Base-by-base conservation (phyloP, 2,113 vertebrate species). In the Oryzias javanicus region DNA sequence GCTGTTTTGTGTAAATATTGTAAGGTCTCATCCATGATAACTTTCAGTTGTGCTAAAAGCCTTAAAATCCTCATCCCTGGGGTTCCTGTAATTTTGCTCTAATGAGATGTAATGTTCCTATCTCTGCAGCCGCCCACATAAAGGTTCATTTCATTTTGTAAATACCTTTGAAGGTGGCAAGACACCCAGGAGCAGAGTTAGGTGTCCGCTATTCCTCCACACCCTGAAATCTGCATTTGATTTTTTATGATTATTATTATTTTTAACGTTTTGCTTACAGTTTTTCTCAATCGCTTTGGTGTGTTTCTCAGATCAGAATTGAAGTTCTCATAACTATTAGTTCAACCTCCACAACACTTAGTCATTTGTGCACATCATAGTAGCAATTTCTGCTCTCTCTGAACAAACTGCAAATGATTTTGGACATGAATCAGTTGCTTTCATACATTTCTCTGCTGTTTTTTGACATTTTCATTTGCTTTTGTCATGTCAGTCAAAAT, bases 71-170 rank as follows among this genome's bases (percentile, higher is more conserved):
- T 24, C 58, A 18, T 3, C 85, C 80, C 78, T 83, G 19, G 62
- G 71, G 86, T 72, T 61, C 76, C 81, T 82, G 81, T 82, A 76
- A 83, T 85, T 86, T 78, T 85, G 82, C 75, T 78, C 83, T 85
- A 88, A 89, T 87, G 77, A 86, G 83, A 83, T 82, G 67, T 77
- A 73, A 68, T 70, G 74, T 74, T 86, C 50, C 60, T 24, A 22
- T 71, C 74, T 72, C 64, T 60, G 25, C 65, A 75, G 67, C 74
- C 70, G 59, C 78, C 77, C 56, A 83, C 74, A 67, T 66, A 80
- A 69, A 69, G 68, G 40, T 80, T 80, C 69, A 84, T 74, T 85
- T 80, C 55, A 35, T 67, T 66, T 45, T 76, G 81, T 86, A 88
- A 88, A 89, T 84, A 88, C 75, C 69, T 87, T 79, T 84, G 77